A percentile compares a stretch with the other conserved stretches of the same genome.
Conservation (phyloP, 2,888 invertebrate species). For the Diogma glabrata region DNA sequence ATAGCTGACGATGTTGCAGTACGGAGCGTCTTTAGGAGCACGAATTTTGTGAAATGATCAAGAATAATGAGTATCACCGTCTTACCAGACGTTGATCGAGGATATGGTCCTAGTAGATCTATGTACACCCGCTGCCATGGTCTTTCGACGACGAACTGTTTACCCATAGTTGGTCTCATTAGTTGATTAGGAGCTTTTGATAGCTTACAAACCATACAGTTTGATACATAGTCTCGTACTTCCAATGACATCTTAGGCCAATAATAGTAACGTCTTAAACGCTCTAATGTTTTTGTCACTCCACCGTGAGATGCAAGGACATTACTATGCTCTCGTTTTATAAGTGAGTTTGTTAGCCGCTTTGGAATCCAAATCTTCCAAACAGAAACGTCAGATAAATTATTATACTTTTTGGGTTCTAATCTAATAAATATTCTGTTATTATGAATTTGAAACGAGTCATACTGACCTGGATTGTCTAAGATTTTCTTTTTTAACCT, state of each 20-base stretch:
- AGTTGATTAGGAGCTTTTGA: slow-evolving; percentile 8
- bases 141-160: slow-evolving; percentile 3
- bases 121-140: neutral
- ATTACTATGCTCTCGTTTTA: neutral
- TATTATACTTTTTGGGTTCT: slow-evolving; percentile 5
- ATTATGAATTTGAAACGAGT: neutral
- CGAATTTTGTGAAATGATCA: neutral
- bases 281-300: no score
- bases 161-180: slow-evolving; percentile 13
- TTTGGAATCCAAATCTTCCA: neutral
- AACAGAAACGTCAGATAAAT: no score
- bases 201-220: slow-evolving; percentile 14
- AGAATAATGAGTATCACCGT: neutral
- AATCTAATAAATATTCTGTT: neutral
- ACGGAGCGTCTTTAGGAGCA: neutral
- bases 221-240: slow-evolving; percentile 10
- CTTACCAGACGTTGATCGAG: neutral
- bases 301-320: neutral
- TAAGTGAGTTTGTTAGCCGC: neutral
- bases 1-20: neutral
- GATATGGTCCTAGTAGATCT: neutral
- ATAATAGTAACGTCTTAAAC: no score
- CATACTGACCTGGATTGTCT: neutral
- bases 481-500: neutral
- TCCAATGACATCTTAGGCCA: slow-evolving; percentile 16